Percentiles rank a stretch among this genome's conserved stretches.
Conservation (phyloP, 2,113 vertebrate genomes). For the Mungos mungo region DNA sequence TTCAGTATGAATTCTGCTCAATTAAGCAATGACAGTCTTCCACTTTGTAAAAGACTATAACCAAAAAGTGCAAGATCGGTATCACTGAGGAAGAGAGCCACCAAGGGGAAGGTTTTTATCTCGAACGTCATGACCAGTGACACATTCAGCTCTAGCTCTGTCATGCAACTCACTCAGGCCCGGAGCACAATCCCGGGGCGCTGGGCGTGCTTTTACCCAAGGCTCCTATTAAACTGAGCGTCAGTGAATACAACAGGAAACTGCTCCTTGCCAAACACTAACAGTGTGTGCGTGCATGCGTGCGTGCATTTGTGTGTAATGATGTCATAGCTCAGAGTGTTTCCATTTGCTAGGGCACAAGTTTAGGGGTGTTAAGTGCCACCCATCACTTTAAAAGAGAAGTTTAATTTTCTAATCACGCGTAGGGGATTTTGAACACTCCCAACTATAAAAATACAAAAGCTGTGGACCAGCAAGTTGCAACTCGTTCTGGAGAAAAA, state of each 20-base stretch:
- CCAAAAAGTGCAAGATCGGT: background rate
- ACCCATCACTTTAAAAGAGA: background rate
- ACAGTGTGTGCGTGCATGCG: background rate
- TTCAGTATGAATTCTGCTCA: conserved; percentile 10
- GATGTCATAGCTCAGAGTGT: background rate
- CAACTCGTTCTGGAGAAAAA: background rate
- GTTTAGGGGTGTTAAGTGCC: background rate
- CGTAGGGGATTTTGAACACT: background rate
- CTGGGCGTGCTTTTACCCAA: background rate
- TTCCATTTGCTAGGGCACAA: background rate
- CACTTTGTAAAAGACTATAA: background rate
- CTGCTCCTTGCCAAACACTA: background rate
- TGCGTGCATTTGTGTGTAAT: background rate
- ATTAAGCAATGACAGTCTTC: background rate
- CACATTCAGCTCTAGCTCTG: background rate
- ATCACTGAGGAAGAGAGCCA: background rate
- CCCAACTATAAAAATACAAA: background rate
- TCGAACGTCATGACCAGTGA: background rate
- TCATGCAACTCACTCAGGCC: background rate
- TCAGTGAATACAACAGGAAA: background rate
- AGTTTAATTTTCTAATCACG: background rate
- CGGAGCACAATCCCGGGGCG: background rate
- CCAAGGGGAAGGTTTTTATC: conserved; percentile 1
- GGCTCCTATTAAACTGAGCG: background rate
- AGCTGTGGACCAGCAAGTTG: background rate